Conservation (phyloP, 2,888 invertebrate species). For the Muscina levida region DNA sequence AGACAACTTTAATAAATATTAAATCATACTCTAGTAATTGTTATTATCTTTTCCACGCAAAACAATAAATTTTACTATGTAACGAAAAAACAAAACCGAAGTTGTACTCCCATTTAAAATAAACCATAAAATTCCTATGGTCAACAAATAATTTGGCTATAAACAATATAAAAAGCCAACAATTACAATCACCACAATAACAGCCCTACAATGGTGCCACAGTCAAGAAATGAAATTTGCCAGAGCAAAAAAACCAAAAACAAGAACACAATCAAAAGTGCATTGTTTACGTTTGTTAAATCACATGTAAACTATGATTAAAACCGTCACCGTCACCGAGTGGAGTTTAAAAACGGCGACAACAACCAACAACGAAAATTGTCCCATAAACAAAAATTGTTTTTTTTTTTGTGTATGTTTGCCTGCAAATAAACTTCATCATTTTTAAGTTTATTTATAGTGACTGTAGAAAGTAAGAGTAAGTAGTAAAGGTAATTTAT, state of each 20-base stretch:
- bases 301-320: conserved; percentile 61
- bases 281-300: conserved; percentile 65
- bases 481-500: no score
- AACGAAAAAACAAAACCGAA: no score
- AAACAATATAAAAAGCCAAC: conserved; percentile 6
- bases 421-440: no score
- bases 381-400: conserved; percentile 34
- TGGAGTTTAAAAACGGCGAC: conserved; percentile 33
- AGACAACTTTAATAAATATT: no score
- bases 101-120: no score
- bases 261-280: conserved; percentile 50
- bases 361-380: conserved; percentile 27
- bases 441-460: no score
- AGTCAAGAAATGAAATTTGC: not conserved
- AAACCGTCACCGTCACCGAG: conserved; percentile 33
- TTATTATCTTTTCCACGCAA: no score
- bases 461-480: no score
- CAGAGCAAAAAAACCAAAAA: conserved; percentile 6
- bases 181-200: not conserved
- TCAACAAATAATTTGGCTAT: conserved; percentile 30
- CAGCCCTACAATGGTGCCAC: not conserved
- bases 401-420: no score
- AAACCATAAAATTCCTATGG: conserved; percentile 33
- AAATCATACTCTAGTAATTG: no score
- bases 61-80: no score